Base-by-base conservation (phyloP, 92 coral and sea anemone genomes). In the Anthopleura xanthogrammica region DNA sequence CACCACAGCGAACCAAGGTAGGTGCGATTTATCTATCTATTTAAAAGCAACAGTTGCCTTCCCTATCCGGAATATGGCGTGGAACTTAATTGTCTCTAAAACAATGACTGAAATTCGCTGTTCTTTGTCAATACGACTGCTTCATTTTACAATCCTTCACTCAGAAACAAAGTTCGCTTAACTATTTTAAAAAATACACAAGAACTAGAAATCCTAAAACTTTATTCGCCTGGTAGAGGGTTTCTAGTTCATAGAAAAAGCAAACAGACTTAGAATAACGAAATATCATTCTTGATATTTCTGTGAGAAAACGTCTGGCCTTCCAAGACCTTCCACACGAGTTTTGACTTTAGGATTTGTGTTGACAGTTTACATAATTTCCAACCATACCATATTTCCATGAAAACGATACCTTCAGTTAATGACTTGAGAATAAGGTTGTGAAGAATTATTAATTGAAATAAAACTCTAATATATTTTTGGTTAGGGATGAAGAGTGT, bases 1-100 rank as follows among this genome's bases (percentile, higher is more conserved):
- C 70, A 20, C 70, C 70, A 62, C 70, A 62, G 16, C 70, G 13
- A 62, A 62, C 70, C 70, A 62, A 62, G 70, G 70, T 62, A 62
- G 29, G 70, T 8, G 7, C 7, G 19, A 62, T 6, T 20, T 0
- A 62, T 20, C 17, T 6, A 23, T 20, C 9, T 46, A 20, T 20
- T 62, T 62, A 20, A 0, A 1, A 29, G 29, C 23, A 23, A 62
- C 4, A 62, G 19, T 62, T 62, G 29, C 70, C 29, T 23, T 20
- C 29, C 23, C 14, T 20, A 20, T 20, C 12, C 14, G 14, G 14
- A 54, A 20, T 62, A 14, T n/a, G 4, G 70, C 11, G 70, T 8
- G 24, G 11, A 62, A 23, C 29, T 8, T 20, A 12, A 62, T 62
- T 62, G 24, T 23, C 70, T n/a, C 70, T 23, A 62, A 23, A 62